These are phyloP conservation scores for Microplitis demolitor DNA, from an alignment of 1,140 invertebrate genomes.

Conservation along the genomic window DNA sequence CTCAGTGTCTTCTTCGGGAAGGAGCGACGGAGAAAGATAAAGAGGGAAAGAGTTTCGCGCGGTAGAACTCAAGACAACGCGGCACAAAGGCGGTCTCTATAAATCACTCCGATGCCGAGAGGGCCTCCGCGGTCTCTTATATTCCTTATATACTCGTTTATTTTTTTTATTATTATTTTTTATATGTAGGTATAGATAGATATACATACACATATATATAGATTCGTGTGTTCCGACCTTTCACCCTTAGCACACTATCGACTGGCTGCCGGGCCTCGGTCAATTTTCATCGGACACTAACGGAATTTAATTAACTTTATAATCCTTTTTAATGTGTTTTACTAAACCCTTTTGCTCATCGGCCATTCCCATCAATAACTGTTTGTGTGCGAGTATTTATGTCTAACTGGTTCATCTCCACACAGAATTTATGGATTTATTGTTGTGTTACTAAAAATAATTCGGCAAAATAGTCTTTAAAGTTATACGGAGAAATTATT, in stretches of 20 bases:
- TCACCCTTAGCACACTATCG: constrained; percentile 16
- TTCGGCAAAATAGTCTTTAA: no score
- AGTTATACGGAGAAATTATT: no score
- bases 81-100: constrained; percentile 43
- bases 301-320: constrained; percentile 15
- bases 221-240: constrained; percentile 10
- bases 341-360: background rate
- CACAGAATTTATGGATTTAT: no score
- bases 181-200: background rate
- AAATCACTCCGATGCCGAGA: constrained; percentile 33
- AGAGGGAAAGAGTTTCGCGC: constrained; percentile 3
- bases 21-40: background rate
- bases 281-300: constrained; percentile 7
- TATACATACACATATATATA: constrained; percentile 1
- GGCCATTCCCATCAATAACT: no score
- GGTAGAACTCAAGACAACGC: constrained; percentile 31
- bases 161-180: background rate
- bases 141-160: background rate
- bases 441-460: no score
- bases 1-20: background rate
- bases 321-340: background rate
- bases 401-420: no score
- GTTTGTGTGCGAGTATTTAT: no score
- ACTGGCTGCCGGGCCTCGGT: constrained; percentile 6
- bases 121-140: constrained; percentile 14